Evolutionary conservation across 2,888 invertebrate genomes (phyloP), one percentile per base, ranked within the genome.

Genomic region (Marronus borbonicus): DNA sequence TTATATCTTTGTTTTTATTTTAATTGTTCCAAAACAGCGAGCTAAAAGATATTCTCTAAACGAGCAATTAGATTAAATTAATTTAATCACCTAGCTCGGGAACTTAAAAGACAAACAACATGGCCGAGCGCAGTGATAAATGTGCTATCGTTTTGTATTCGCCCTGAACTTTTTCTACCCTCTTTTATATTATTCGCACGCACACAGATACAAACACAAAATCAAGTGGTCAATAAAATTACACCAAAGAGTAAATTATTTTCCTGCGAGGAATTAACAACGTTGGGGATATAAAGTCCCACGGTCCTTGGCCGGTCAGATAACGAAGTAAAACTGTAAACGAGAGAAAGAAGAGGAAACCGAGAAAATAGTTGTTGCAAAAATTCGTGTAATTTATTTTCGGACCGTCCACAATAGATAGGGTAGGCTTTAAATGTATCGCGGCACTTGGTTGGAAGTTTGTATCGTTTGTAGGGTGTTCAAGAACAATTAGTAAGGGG

Each of bases 211-310:
- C 44, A 44, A 8, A n/a, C 36, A 52, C 69, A 52, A 20, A 52
- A 69, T 69, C 50, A 69, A 69, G 69, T 69, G 69, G 69, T 69
- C 69, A 69, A 69, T 69, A 69, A 69, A 69, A 69, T 69, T 69
- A 69, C 69, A 50, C 24, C 52, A 69, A 69, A 69, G 52, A 24
- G 69, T 50, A 52, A 69, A 69, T 52, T 69, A 52, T 52, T 69
- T 69, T 50, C 28, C 69, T 31, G 24, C 12, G 50, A 50, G 52
- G 69, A 69, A 31, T 52, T 69, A 31, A 28, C 69, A 50, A 52
- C 7, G 50, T 17, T 69, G 24, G 69, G 50, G 28, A 69, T 52
- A 69, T 69, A 69, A 50, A 52, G 14, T 52, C 69, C 14, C 4
- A n/a, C 36, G 12, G 64, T 64, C 31, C 31, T 14, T n/a, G n/a